These are phyloP conservation scores for Sebastes matsubarae DNA, from an alignment of 2,797 vertebrate genomes.

Conservation along the genomic window DNA sequence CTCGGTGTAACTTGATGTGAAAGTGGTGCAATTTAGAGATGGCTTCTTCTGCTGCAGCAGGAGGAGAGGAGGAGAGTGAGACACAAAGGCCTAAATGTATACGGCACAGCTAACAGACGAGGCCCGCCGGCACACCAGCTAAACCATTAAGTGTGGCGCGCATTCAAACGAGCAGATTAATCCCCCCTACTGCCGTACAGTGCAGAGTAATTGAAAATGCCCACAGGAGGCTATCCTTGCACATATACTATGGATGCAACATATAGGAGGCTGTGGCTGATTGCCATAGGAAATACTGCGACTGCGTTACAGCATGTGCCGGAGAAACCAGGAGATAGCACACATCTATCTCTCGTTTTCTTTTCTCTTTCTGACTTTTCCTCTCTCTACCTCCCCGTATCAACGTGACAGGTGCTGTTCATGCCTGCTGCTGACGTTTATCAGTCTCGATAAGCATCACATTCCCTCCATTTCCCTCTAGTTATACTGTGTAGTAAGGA, in stretches of 20 bases:
- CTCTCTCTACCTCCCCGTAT: background rate
- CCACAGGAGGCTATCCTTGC: conserved; percentile 75
- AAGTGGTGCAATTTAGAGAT: conserved; percentile 56
- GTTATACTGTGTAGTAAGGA: conserved; percentile 4
- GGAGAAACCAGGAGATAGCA: conserved; percentile 34
- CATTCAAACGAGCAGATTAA: conserved; percentile 83
- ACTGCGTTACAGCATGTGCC: conserved; percentile 30
- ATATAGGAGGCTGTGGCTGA: conserved; percentile 56
- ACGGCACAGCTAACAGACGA: conserved; percentile 66
- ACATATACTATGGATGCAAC: conserved; percentile 65
- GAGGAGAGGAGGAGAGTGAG: conserved; percentile 33
- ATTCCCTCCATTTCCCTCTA: conserved; percentile 34
- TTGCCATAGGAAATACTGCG: conserved; percentile 51
- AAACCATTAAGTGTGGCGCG: conserved; percentile 78
- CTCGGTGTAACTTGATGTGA: conserved; percentile 47
- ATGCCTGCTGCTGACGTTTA: conserved; percentile 44
- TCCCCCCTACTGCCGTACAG: conserved; percentile 67
- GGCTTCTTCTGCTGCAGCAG: conserved; percentile 56
- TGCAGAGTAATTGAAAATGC: conserved; percentile 80
- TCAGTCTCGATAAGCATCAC: conserved; percentile 49
- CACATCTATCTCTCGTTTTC: conserved; percentile 41
- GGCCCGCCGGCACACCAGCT: conserved; percentile 76
- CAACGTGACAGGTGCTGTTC: conserved; percentile 52
- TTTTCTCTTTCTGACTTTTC: conserved; percentile 1
- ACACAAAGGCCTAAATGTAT: conserved; percentile 70